These are phyloP conservation scores for Castor canadensis DNA, from an alignment of 2,113 vertebrate genomes.

Conservation along the genomic window DNA sequence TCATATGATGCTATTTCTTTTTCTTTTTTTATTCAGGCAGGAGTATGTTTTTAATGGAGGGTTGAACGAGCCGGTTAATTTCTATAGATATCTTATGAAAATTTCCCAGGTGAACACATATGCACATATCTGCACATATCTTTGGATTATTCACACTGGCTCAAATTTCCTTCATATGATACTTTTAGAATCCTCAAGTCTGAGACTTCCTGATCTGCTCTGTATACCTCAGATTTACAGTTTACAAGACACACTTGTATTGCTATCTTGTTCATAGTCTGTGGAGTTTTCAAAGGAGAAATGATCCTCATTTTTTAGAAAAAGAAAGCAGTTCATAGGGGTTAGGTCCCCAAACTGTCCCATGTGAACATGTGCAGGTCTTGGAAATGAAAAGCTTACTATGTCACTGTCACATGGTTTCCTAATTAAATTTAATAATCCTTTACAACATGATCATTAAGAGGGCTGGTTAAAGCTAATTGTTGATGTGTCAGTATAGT, in stretches of 20 bases:
- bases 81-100: background rate
- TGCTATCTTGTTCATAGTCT: background rate
- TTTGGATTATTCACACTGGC: constrained; percentile 46
- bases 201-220: background rate
- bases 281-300: background rate
- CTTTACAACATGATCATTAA: background rate
- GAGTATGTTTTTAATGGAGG: background rate
- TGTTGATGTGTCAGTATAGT: fast-evolving
- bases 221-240: background rate
- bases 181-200: background rate
- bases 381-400: background rate
- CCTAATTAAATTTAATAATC: background rate
- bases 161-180: constrained; percentile 23
- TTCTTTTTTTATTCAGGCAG: background rate
- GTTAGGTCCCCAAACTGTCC: background rate
- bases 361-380: background rate
- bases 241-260: background rate
- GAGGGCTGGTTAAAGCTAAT: background rate
- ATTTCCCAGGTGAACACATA: background rate
- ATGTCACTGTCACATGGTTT: background rate
- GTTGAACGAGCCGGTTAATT: background rate
- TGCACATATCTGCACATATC: background rate
- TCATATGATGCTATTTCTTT: background rate
- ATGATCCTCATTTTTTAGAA: background rate
- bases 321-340: background rate